A percentile compares a stretch with the other conserved stretches of the same genome.
Evolutionary conservation across 2,113 vertebrate genomes (phyloP).

Genomic region (Coregonus clupeaformis): DNA sequence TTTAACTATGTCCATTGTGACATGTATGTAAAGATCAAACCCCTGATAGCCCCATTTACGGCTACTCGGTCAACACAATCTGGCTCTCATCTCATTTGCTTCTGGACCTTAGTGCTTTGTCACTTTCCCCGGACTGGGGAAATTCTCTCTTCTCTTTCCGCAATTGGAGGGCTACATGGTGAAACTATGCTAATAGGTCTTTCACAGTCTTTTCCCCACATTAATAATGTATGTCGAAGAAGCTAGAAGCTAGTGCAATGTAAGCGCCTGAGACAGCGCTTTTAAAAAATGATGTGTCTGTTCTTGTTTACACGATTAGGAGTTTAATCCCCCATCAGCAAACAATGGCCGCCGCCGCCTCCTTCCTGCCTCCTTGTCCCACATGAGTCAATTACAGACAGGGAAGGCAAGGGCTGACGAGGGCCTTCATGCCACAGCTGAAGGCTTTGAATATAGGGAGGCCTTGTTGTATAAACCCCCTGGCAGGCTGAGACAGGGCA

Average conservation of each 20-base stretch:
- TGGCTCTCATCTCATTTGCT: not conserved
- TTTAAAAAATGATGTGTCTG: constrained; percentile 41
- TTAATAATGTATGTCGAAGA: constrained; percentile 24
- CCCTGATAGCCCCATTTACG: constrained; percentile 24
- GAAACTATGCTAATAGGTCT: not conserved
- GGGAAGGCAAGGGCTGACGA: not conserved
- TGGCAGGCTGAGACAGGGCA: not conserved
- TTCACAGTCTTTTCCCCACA: not conserved
- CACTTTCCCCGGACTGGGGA: not conserved
- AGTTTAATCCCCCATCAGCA: constrained; percentile 46
- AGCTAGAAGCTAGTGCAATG: constrained; percentile 8
- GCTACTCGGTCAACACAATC: not conserved
- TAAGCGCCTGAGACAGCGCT: constrained; percentile 29
- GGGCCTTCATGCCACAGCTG: not conserved
- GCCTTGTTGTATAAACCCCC: not conserved
- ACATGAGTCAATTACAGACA: constrained; percentile 58
- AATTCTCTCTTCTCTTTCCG: not conserved
- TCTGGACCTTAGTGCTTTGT: not conserved
- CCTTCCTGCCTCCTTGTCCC: constrained; percentile 33
- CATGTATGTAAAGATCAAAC: constrained; percentile 40
- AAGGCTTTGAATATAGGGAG: not conserved
- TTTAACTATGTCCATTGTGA: constrained; percentile 39
- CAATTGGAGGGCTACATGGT: not conserved
- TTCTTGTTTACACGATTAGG: constrained; percentile 51
- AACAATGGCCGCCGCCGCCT: constrained; percentile 28